Percentiles rank a stretch among this genome's conserved stretches.
These are phyloP conservation scores for Hafferia zeledoni DNA, from an alignment of 2,797 vertebrate species.

Conservation along the genomic window DNA sequence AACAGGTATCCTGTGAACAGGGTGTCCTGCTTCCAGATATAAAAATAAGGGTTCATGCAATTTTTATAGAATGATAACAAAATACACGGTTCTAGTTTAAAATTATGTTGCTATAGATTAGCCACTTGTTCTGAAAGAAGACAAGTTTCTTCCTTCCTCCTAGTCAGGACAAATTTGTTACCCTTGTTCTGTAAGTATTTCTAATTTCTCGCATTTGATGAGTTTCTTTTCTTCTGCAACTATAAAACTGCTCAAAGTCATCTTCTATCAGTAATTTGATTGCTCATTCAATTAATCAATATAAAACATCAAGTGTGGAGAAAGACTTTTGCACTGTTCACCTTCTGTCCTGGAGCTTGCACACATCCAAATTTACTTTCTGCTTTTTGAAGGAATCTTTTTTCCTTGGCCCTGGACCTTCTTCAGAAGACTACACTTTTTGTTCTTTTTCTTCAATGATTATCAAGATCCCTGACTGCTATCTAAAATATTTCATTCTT, in stretches of 20 bases:
- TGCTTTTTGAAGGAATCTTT: neutral
- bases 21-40: conserved; percentile 1
- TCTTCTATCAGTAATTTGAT: neutral
- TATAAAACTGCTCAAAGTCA: neutral
- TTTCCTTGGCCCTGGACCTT: neutral
- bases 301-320: neutral
- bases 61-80: neutral
- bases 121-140: neutral
- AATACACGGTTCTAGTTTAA: neutral
- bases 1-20: neutral
- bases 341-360: neutral
- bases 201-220: neutral
- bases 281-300: neutral
- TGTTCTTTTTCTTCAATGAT: neutral
- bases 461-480: neutral
- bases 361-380: neutral
- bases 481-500: neutral
- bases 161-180: neutral
- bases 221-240: neutral
- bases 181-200: neutral
- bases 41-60: neutral
- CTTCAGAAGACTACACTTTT: neutral
- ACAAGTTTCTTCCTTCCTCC: neutral
- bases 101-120: neutral
- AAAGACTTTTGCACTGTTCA: neutral